A percentile compares a stretch with the other conserved stretches of the same genome.
Conservation (phyloP, 2,797 vertebrate species). For the Harpagifer antarcticus region DNA sequence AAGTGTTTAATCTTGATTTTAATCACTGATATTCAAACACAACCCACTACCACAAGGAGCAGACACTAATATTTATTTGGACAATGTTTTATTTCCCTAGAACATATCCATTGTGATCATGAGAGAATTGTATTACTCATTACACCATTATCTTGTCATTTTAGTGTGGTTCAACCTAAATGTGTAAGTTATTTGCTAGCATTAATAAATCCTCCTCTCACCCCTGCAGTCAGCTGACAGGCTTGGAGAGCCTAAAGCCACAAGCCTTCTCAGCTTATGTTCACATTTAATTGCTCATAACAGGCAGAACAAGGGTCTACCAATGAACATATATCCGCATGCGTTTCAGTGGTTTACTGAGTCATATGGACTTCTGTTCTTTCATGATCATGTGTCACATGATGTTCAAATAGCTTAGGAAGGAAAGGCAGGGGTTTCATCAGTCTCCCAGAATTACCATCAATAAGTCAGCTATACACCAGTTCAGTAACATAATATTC, state of each 20-base stretch:
- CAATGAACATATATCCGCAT: neutral
- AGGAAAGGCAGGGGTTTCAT: neutral
- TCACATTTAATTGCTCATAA: neutral
- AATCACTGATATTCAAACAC: constrained; percentile 2
- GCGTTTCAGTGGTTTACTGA: neutral
- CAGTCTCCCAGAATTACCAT: neutral
- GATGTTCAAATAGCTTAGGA: neutral
- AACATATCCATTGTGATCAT: neutral
- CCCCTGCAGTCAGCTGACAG: constrained; percentile 67
- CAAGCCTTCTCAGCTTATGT: neutral
- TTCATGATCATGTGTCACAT: constrained; percentile 25
- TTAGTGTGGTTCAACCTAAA: neutral
- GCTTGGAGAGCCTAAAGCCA: constrained; percentile 35
- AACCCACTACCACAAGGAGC: neutral
- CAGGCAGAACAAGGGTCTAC: rapidly evolving
- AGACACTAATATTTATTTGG: neutral
- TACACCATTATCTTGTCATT: neutral
- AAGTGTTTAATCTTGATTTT: neutral
- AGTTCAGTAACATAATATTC: neutral
- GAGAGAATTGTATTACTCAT: neutral
- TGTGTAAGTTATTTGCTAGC: neutral
- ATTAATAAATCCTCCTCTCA: neutral
- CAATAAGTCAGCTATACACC: too few relatives aligned
- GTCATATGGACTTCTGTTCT: constrained; percentile 15
- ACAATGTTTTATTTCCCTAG: neutral